phyloP scores from a whole-genome alignment of 2,888 invertebrate genomes.

The Corbicula japonica region DNA sequence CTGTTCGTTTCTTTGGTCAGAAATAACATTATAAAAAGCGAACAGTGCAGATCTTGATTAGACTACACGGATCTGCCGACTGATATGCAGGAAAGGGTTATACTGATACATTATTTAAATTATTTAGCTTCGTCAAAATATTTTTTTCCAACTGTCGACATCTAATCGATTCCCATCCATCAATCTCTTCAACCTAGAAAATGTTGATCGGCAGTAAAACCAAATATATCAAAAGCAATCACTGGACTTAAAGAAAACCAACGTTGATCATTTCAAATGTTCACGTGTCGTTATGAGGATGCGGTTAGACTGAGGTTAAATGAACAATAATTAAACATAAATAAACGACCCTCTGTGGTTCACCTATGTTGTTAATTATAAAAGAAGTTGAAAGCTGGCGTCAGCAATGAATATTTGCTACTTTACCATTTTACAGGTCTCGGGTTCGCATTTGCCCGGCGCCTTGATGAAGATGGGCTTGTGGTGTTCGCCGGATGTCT shows the following conservation, averaged over 20 bases:
- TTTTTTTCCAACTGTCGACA: too few relatives aligned
- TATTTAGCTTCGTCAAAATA: too few relatives aligned
- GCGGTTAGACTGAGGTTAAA: background rate
- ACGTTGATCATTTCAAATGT: background rate
- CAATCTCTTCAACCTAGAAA: too few relatives aligned
- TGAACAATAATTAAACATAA: background rate
- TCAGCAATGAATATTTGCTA: background rate
- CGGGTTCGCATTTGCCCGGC: constrained; percentile 35
- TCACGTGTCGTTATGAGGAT: background rate
- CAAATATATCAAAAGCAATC: too few relatives aligned
- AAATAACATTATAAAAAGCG: too few relatives aligned
- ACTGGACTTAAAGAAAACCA: background rate
- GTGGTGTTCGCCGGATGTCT: constrained; percentile 1
- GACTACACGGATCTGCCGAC: too few relatives aligned
- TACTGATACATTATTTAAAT: too few relatives aligned
- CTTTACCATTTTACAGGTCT: constrained; percentile 19
- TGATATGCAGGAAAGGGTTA: too few relatives aligned
- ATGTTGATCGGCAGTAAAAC: too few relatives aligned
- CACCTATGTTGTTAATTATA: background rate
- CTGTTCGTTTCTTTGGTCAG: too few relatives aligned
- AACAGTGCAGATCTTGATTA: too few relatives aligned
- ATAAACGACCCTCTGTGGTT: background rate
- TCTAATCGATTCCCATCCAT: too few relatives aligned
- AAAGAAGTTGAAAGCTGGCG: background rate
- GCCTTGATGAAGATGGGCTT: background rate